Evolutionary conservation across 2,888 invertebrate species (phyloP), one percentile per base, ranked within the genome.

Genomic region (Abscondita cerata): DNA sequence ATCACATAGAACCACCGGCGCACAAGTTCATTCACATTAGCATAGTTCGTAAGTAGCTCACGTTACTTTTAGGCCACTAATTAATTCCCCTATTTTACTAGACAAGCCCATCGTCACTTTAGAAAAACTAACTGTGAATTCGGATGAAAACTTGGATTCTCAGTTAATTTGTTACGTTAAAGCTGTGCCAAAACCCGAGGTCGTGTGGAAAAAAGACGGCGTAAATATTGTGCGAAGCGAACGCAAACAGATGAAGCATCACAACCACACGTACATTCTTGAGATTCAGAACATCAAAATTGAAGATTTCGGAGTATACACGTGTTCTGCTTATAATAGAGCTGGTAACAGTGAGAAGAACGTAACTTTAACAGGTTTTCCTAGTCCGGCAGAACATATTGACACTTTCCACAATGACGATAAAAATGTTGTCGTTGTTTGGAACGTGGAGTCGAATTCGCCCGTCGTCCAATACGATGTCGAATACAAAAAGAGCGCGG

Each of bases 401-500:
- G 41, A 64, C 25, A 64, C 66, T 48, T 34, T 46, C 15, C 57
- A 64, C 46, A 55, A 62, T 40, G 18, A 58, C 15, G 53, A 68
- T 19, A 70, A 66, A 46, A 76, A 73, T 44, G 76, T 80, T 6
- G 73, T 77, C 12, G 68, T 84, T 56, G 75, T 76, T 52, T 84
- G 83, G 83, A 78, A 73, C 38, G 78, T 83, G 5, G 83, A 83
- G 63, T 83, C 83, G 13, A 78, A 79, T 54, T 76, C 79, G 9
- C 81, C 81, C 0, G 76, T 84, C 55, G 75, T 75, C 1, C 74
- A 79, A 53, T 81, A 81, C 65, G 77, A 80, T 59, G 71, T 85
- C 34, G 78, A 80, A 59, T 84, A 82, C 70, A 80, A 80, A 69
- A 81, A 76, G 71, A 77, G 80, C 68, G 75, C 73, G 68, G 83